phyloP scores from a whole-genome alignment of 2,113 vertebrate species.

The Hydropotes inermis region DNA sequence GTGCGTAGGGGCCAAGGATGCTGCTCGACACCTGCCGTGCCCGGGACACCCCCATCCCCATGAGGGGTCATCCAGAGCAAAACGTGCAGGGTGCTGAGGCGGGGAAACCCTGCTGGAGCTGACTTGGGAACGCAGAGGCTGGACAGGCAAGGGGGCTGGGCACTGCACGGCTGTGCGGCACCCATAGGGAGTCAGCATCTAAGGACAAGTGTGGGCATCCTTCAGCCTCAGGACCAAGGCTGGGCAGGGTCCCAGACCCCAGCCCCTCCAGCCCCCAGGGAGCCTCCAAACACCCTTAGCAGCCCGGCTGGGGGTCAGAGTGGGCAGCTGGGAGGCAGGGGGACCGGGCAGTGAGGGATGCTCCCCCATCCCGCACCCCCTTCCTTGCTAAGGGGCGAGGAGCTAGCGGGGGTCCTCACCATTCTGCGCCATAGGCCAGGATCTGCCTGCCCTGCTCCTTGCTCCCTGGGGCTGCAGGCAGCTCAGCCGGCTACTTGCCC shows the following conservation, averaged over 20 bases:
- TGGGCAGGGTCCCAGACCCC: not conserved
- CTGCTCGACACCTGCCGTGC: accelerated
- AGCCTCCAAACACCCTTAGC: not conserved
- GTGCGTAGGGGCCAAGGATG: too few species aligned
- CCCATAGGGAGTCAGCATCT: not conserved
- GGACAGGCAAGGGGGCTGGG: accelerated
- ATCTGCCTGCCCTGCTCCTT: not conserved
- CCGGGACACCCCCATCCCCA: not conserved
- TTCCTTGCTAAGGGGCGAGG: accelerated
- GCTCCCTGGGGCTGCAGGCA: too few species aligned
- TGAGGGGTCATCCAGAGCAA: not conserved
- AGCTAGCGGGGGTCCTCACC: not conserved
- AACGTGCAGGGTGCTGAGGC: accelerated
- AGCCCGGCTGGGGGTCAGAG: accelerated
- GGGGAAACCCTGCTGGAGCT: accelerated
- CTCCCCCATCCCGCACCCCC: accelerated
- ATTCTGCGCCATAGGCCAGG: not conserved
- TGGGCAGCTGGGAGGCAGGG: not conserved
- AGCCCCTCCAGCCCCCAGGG: not conserved
- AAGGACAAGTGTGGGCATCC: not conserved
- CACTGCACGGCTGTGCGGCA: accelerated
- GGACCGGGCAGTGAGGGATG: not conserved
- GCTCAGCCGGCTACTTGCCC: not conserved
- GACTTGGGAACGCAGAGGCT: accelerated
- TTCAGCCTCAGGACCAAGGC: not conserved